Conservation (phyloP, 2,888 invertebrate genomes). For the Bugulina stolonifera region DNA sequence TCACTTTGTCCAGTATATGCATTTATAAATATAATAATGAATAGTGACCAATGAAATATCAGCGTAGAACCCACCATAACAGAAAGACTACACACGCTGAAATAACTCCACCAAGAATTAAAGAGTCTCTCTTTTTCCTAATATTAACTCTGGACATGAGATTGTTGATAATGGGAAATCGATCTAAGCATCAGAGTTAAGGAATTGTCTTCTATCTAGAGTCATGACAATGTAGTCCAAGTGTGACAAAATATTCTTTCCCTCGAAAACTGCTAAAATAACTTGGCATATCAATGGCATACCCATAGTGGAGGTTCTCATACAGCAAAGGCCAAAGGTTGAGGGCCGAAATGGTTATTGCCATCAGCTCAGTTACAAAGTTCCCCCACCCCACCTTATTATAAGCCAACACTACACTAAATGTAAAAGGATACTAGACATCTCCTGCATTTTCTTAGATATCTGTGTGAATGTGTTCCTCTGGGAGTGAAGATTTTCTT, state of each 20-base stretch:
- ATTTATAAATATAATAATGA: not conserved
- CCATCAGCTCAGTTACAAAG: too few relatives aligned
- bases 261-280: too few relatives aligned
- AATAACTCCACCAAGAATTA: constrained; percentile 82
- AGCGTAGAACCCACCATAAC: constrained; percentile 49
- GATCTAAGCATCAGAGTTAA: constrained; percentile 46
- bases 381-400: too few relatives aligned
- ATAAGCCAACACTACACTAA: not conserved
- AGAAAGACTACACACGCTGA: constrained; percentile 83
- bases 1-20: too few relatives aligned
- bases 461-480: constrained; percentile 81
- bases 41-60: not conserved
- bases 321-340: too few relatives aligned
- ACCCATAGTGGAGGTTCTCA: too few relatives aligned
- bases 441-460: constrained; percentile 85
- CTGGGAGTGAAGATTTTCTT: constrained; percentile 84
- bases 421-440: constrained; percentile 63
- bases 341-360: too few relatives aligned
- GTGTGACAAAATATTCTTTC: too few relatives aligned
- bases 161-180: constrained; percentile 66
- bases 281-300: too few relatives aligned
- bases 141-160: constrained; percentile 87
- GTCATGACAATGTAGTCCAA: too few relatives aligned
- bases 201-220: too few relatives aligned
- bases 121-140: constrained; percentile 84